Evolutionary conservation across 2,797 vertebrate species (phyloP).

Genomic region (Podarcis siculus): DNA sequence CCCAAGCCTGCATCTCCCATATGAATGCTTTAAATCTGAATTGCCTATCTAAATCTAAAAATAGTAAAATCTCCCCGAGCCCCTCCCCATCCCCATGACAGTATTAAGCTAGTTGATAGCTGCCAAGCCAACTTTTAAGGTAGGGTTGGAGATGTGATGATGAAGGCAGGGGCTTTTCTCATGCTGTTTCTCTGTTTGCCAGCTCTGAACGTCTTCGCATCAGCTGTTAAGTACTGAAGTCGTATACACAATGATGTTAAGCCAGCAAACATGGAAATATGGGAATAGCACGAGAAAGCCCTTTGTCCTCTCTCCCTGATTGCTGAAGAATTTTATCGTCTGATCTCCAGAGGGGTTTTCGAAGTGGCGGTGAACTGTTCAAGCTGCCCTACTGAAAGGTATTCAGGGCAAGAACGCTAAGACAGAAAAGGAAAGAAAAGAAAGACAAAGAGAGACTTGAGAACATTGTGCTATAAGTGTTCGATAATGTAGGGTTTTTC

Average conservation of each 20-base stretch:
- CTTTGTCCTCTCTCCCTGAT: slow-evolving; percentile 71
- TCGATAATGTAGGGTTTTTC: slow-evolving; percentile 15
- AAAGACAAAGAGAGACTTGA: slow-evolving; percentile 52
- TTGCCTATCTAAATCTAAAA: slow-evolving; percentile 20
- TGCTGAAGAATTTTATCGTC: slow-evolving; percentile 74
- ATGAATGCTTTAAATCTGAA: slow-evolving; percentile 13
- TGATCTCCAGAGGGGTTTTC: slow-evolving; percentile 74
- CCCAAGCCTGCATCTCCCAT: not conserved
- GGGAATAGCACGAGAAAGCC: slow-evolving; percentile 80
- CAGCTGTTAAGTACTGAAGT: slow-evolving; percentile 75
- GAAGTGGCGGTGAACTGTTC: slow-evolving; percentile 75
- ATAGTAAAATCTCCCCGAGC: not conserved
- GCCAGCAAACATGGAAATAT: slow-evolving; percentile 75
- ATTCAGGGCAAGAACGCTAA: slow-evolving; percentile 71
- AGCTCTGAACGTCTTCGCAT: slow-evolving; percentile 75
- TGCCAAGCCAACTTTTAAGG: slow-evolving; percentile 36
- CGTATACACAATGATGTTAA: slow-evolving; percentile 75
- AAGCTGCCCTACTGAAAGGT: slow-evolving; percentile 76
- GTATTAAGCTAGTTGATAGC: slow-evolving; percentile 35
- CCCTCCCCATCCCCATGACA: not conserved
- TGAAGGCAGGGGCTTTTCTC: slow-evolving; percentile 71
- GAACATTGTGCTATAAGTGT: slow-evolving; percentile 41
- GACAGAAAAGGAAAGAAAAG: slow-evolving; percentile 46
- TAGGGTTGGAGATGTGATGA: slow-evolving; percentile 56
- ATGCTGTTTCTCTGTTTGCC: slow-evolving; percentile 78